These are phyloP conservation scores for Ypsolopha scabrella DNA, from an alignment of 2,888 invertebrate genomes.

Conservation along the genomic window DNA sequence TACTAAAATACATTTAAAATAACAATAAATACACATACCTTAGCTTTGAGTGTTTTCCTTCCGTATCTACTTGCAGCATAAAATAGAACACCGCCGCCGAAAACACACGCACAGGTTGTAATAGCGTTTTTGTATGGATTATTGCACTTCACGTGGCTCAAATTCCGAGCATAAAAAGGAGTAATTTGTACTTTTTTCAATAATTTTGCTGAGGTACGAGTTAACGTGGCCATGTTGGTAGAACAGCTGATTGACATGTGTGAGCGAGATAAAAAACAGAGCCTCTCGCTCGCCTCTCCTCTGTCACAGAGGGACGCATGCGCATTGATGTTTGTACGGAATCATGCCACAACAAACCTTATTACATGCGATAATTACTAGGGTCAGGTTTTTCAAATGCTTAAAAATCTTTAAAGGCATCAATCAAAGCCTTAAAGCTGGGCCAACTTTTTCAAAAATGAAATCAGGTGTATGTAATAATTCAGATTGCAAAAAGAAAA, in stretches of 20 bases:
- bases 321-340: not conserved
- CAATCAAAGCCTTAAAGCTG: no score
- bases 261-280: not conserved
- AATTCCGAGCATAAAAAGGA: constrained; percentile 37
- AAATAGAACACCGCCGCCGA: constrained; percentile 47
- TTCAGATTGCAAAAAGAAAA: no score
- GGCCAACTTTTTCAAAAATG: no score
- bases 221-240: constrained; percentile 65
- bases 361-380: not conserved
- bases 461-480: no score
- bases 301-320: not conserved
- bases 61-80: constrained; percentile 46
- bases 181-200: constrained; percentile 47
- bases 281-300: no score
- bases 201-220: constrained; percentile 53
- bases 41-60: constrained; percentile 51
- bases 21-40: constrained; percentile 32
- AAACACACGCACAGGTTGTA: constrained; percentile 51
- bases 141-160: constrained; percentile 36
- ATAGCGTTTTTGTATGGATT: constrained; percentile 36
- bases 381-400: not conserved
- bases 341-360: not conserved
- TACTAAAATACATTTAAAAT: no score
- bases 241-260: constrained; percentile 21
- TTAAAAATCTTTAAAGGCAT: not conserved